Evolutionary conservation across 2,113 vertebrate genomes (phyloP), one percentile per base, ranked within the genome.

Genomic region (Rallus limicola): DNA sequence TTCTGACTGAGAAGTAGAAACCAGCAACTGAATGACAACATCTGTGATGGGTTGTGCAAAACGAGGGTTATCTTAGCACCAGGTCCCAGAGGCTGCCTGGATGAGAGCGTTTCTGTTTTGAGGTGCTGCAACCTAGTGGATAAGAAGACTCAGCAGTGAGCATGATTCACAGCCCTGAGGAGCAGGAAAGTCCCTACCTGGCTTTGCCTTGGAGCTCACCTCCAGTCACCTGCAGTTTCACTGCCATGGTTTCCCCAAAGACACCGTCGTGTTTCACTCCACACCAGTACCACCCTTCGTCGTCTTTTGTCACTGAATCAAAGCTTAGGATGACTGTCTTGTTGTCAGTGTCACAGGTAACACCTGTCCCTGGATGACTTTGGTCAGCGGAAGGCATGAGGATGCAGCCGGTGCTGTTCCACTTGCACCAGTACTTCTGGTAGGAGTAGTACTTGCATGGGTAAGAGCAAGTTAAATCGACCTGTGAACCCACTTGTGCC

Each of bases 271-370:
- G 38, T 50, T 92, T 97, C 74, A 98, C 96, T 4, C 98, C 98
- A 1, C 98, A 98, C 98, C 98, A 98, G 81, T 98, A 98, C 98
- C 97, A 98, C 34, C 98, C 98, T 7, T 88, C 58, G 2, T 98
- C 95, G 0, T 29, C 1, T 60, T 44, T 5, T 1, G 11, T 1
- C 71, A 97, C 92, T 0, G 90, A 2, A 16, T 67, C 64, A 6
- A 98, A 71, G 60, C 50, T 97, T 11, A 98, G 59, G 62, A 87
- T 42, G 1, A 96, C 0, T 0, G 96, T 29, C 81, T 34, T 96
- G 76, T 33, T 91, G 16, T 72, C 52, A 0, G 23, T 25, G 60
- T 65, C 5, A 0, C 98, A 98, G 59, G 2, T 64, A 9, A 96
- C 83, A 0, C 21, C 69, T 0, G 83, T 59, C n/a, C 76, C 81